Conservation (phyloP, 2,797 vertebrate species). For the Vultur gryphus region DNA sequence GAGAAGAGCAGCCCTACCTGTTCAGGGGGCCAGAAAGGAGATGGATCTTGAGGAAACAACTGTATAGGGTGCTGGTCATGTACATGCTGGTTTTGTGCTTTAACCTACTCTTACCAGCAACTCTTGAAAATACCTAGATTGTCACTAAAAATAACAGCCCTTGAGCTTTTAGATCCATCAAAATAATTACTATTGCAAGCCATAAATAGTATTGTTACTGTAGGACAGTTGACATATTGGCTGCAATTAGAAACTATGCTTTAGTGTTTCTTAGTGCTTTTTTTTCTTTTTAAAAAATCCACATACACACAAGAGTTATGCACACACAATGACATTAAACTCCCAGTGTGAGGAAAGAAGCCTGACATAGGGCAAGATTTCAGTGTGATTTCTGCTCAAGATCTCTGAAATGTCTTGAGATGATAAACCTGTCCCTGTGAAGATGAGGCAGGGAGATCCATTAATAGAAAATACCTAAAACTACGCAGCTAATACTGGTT, state of each 20-base stretch:
- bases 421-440: background rate
- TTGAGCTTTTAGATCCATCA: background rate
- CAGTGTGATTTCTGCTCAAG: background rate
- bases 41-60: background rate
- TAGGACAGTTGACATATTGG: background rate
- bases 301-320: fast-evolving
- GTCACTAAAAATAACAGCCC: background rate
- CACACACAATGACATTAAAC: background rate
- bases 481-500: background rate
- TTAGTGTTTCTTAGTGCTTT: background rate
- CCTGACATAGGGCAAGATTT: background rate
- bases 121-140: background rate
- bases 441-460: background rate
- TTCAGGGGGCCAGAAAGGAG: background rate
- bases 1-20: background rate
- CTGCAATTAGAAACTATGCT: background rate
- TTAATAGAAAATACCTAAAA: background rate
- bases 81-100: background rate
- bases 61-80: background rate
- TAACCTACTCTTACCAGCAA: background rate
- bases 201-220: background rate
- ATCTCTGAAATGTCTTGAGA: background rate
- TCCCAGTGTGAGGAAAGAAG: background rate
- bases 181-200: background rate
- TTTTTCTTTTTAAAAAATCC: background rate